Conservation (phyloP, 2,888 invertebrate genomes). For the Eledone cirrhosa region DNA sequence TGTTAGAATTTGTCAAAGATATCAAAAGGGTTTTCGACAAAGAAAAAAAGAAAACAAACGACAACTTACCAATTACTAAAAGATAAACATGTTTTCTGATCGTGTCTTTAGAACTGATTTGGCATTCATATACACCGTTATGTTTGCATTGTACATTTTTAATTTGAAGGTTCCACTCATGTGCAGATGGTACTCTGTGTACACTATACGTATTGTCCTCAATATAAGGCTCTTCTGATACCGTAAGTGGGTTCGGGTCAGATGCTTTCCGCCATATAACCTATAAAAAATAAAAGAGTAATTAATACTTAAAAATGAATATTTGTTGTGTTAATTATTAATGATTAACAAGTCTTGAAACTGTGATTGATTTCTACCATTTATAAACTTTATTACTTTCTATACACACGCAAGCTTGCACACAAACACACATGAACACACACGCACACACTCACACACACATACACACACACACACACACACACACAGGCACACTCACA, state of each 20-base stretch:
- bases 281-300: conserved; percentile 38
- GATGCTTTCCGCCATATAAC: conserved; percentile 55
- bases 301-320: not conserved
- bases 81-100: conserved; percentile 43
- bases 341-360: no score
- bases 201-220: conserved; percentile 47
- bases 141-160: conserved; percentile 47
- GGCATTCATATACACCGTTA: conserved; percentile 57
- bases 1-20: no score
- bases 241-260: conserved; percentile 54
- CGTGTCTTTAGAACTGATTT: conserved; percentile 51
- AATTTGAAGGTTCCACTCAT: conserved; percentile 55
- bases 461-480: no score
- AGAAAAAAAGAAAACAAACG: no score
- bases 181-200: conserved; percentile 40
- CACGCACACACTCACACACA: no score
- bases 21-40: no score
- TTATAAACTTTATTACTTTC: no score
- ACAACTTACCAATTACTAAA: conserved; percentile 43
- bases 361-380: no score
- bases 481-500: no score
- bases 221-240: conserved; percentile 50
- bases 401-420: not conserved
- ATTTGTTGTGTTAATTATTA: no score
- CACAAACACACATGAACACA: not conserved